phyloP scores from a whole-genome alignment of 1,140 invertebrate species.

The Wasmannia auropunctata region DNA sequence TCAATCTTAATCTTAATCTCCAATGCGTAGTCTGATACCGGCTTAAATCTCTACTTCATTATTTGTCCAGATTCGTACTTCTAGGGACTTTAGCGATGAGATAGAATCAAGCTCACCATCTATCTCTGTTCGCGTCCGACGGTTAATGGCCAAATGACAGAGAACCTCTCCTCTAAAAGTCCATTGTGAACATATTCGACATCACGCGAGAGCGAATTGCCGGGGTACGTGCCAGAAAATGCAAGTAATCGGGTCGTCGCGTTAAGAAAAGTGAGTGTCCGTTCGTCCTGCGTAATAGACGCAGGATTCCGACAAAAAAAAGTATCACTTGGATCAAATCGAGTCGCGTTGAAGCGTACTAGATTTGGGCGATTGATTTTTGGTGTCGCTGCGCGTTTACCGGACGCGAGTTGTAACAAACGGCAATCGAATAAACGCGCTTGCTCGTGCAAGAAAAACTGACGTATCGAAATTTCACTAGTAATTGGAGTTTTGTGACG shows the following conservation, averaged over 20 bases:
- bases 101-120: not conserved
- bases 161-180: conserved; percentile 13
- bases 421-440: too few species aligned
- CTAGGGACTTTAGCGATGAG: too few species aligned
- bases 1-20: too few species aligned
- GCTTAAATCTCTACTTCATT: too few species aligned
- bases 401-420: not conserved
- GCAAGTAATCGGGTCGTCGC: conserved; percentile 69
- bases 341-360: conserved; percentile 8
- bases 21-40: too few species aligned
- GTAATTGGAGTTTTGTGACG: conserved; percentile 26
- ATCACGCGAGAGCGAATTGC: conserved; percentile 71
- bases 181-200: conserved; percentile 62
- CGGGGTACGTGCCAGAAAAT: conserved; percentile 68
- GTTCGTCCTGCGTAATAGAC: conserved; percentile 57
- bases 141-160: not conserved
- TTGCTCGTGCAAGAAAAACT: conserved; percentile 18
- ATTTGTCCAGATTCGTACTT: too few species aligned
- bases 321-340: not conserved
- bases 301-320: conserved; percentile 38
- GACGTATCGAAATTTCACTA: not conserved
- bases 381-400: conserved; percentile 27
- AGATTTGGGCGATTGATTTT: conserved; percentile 71
- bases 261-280: conserved; percentile 75
- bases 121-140: not conserved